These are phyloP conservation scores for Anguilla anguilla DNA, from an alignment of 2,797 vertebrate species.

Conservation along the genomic window DNA sequence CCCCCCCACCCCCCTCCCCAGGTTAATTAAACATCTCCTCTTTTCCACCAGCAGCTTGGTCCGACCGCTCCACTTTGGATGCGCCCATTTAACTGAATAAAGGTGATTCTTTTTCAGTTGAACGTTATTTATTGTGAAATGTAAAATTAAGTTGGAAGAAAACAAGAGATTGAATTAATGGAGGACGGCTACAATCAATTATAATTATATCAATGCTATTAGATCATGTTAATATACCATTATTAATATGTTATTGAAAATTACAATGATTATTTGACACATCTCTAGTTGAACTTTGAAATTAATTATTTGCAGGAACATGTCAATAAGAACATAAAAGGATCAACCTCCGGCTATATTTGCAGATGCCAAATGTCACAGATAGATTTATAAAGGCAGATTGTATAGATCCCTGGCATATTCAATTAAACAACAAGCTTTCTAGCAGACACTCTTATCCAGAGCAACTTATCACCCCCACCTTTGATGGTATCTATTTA, in stretches of 20 bases:
- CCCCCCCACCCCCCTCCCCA: neutral
- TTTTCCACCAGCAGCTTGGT: conserved; percentile 1
- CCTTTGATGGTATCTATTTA: neutral
- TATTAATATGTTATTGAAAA: neutral
- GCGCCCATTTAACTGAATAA: neutral
- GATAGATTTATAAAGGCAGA: neutral
- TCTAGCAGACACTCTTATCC: too few relatives aligned
- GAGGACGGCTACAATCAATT: neutral
- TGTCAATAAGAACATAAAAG: neutral
- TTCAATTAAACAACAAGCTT: neutral
- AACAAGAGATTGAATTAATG: neutral
- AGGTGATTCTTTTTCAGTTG: neutral
- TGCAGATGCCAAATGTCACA: neutral
- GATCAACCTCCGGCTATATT: neutral
- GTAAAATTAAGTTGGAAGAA: neutral
- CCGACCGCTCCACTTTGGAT: neutral
- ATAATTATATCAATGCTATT: neutral
- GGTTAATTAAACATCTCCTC: neutral
- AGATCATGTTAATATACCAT: neutral
- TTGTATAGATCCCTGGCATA: neutral
- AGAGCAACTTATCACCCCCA: neutral
- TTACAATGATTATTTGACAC: neutral
- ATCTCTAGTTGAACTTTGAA: neutral
- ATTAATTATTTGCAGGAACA: neutral
- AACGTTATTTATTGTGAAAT: neutral